Evolutionary conservation across 2,888 invertebrate genomes (phyloP).

Genomic region (Charanyca ferruginea): DNA sequence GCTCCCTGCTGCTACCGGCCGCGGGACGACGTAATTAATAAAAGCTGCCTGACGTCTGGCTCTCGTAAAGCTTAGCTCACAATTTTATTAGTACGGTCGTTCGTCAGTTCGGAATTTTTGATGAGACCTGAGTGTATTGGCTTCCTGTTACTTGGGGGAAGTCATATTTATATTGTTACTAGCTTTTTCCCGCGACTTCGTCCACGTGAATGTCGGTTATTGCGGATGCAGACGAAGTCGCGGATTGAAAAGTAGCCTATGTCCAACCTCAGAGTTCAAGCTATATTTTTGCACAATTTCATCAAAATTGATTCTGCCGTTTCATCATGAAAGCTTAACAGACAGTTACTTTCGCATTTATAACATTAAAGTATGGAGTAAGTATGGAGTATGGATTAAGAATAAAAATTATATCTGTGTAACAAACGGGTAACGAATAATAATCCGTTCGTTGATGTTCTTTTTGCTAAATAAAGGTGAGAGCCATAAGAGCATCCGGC

Average conservation of each 20-base stretch:
- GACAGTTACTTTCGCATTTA: no score
- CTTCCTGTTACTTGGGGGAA: background rate
- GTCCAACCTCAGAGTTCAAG: no score
- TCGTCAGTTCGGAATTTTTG: conserved; percentile 5
- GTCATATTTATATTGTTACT: conserved; percentile 12
- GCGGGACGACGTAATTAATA: conserved; percentile 85
- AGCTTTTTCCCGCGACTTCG: no score
- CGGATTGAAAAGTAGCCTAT: no score
- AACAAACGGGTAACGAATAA: conserved; percentile 58
- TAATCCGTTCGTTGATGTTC: conserved; percentile 85
- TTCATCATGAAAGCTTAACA: no score
- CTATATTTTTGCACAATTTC: no score
- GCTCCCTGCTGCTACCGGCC: conserved; percentile 87
- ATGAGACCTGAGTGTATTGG: conserved; percentile 9
- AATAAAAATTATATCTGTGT: conserved; percentile 9
- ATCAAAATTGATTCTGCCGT: no score
- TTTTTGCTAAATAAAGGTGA: conserved; percentile 87
- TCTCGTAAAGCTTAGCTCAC: conserved; percentile 51
- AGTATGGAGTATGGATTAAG: no score
- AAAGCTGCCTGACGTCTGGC: conserved; percentile 62
- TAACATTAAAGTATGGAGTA: no score
- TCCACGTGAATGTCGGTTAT: no score
- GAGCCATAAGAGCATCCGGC: conserved; percentile 88
- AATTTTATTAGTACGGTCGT: conserved; percentile 57
- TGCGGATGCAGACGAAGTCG: no score